Conservation (phyloP, 2,888 invertebrate species). For the Rhagonycha fulva region DNA sequence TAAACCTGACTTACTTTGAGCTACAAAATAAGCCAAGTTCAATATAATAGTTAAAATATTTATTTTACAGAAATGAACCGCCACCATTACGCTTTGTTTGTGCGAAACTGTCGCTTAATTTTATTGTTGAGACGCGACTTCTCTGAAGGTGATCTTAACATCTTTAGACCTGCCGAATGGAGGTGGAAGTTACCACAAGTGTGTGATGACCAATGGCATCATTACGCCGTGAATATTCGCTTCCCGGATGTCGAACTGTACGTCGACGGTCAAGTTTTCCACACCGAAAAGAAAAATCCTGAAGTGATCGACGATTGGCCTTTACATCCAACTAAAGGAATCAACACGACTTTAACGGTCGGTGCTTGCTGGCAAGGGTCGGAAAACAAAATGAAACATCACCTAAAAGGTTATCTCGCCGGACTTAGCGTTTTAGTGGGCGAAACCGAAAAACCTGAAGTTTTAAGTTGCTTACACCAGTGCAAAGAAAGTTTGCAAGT, state of each 20-base stretch:
- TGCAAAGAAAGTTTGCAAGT: slow-evolving; percentile 82
- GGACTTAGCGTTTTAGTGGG: slow-evolving; percentile 80
- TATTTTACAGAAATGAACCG: slow-evolving; percentile 89
- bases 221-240: slow-evolving; percentile 91
- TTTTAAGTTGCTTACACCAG: slow-evolving; percentile 76
- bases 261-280: slow-evolving; percentile 81
- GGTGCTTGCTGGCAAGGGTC: slow-evolving; percentile 99
- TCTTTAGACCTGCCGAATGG: slow-evolving; percentile 98
- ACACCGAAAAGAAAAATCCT: slow-evolving; percentile 75
- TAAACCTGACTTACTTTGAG: too few relatives aligned
- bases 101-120: slow-evolving; percentile 95
- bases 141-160: slow-evolving; percentile 89
- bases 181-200: slow-evolving; percentile 95
- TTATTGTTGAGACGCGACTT: slow-evolving; percentile 87
- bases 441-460: slow-evolving; percentile 74
- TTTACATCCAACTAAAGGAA: slow-evolving; percentile 90
- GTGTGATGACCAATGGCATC: slow-evolving; percentile 99
- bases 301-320: slow-evolving; percentile 99
- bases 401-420: slow-evolving; percentile 86
- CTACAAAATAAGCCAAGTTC: too few relatives aligned
- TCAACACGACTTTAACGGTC: slow-evolving; percentile 90
- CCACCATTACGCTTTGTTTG: slow-evolving; percentile 96
- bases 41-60: too few relatives aligned
- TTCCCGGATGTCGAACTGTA: slow-evolving; percentile 88
- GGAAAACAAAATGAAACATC: slow-evolving; percentile 88